Evolutionary conservation across 2,888 invertebrate genomes (phyloP).

Genomic region (Octodonta nipae): DNA sequence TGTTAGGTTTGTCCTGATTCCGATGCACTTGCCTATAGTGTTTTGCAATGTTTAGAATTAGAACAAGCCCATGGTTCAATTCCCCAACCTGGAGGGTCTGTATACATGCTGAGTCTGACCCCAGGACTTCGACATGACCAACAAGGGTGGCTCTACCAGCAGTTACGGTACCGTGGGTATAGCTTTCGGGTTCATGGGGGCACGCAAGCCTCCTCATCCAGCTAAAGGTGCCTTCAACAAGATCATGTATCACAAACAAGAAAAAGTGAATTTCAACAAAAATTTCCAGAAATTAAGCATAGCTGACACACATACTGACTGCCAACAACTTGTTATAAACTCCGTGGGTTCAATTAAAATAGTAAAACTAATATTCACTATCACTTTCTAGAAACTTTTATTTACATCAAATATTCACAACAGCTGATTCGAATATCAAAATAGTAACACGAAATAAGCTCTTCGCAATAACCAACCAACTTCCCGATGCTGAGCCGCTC

Average conservation of each 20-base stretch:
- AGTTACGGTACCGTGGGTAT: background rate
- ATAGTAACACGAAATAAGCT: no score
- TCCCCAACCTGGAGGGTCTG: background rate
- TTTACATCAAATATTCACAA: no score
- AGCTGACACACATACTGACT: no score
- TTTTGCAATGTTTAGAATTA: background rate
- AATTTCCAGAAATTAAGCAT: no score
- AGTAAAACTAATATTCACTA: no score
- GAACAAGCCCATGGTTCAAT: background rate
- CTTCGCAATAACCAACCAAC: no score
- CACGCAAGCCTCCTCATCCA: constrained; percentile 1
- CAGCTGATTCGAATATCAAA: no score
- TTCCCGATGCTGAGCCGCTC: no score
- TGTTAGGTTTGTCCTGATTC: background rate
- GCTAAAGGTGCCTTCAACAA: constrained; percentile 1
- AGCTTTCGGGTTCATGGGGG: background rate
- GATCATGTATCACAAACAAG: background rate
- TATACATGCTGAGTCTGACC: background rate
- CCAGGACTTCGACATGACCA: background rate
- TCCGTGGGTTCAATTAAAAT: no score
- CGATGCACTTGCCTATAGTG: background rate
- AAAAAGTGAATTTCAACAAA: no score
- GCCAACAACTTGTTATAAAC: no score
- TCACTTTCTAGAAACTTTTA: no score
- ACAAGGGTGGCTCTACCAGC: constrained; percentile 1